Evolutionary conservation across 2,888 invertebrate genomes (phyloP).

Genomic region (Idaea biselata): DNA sequence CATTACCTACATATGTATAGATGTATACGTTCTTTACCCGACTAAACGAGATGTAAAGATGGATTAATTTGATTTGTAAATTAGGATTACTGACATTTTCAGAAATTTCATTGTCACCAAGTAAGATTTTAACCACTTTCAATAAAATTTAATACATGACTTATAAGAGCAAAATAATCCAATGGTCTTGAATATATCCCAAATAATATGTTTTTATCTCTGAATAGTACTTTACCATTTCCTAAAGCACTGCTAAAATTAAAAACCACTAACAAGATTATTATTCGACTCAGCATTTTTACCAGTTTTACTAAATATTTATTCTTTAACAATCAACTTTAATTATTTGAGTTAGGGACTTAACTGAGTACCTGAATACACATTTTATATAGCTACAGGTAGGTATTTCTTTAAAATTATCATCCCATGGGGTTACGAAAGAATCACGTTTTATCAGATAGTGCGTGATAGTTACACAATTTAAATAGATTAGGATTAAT

Average conservation of each 20-base stretch:
- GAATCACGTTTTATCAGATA: neutral
- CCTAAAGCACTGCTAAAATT: conserved; percentile 22
- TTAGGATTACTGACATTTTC: no score
- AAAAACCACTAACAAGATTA: neutral
- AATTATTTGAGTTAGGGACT: neutral
- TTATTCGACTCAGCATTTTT: neutral
- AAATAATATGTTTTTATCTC: no score
- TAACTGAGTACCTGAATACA: neutral
- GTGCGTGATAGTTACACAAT: neutral
- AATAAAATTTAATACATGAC: no score
- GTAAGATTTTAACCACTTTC: no score
- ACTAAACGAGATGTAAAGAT: no score
- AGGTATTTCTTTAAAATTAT: neutral
- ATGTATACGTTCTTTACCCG: no score
- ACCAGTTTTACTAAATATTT: neutral
- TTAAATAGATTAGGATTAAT: conserved; percentile 3
- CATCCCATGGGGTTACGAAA: neutral
- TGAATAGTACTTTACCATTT: neutral
- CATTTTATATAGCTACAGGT: neutral
- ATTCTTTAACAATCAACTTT: neutral
- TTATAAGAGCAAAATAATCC: no score
- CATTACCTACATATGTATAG: neutral
- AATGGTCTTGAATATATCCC: no score
- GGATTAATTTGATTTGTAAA: no score
- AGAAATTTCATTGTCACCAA: no score